phyloP scores from a whole-genome alignment of 2,888 invertebrate species.

The Erynnis tages region DNA sequence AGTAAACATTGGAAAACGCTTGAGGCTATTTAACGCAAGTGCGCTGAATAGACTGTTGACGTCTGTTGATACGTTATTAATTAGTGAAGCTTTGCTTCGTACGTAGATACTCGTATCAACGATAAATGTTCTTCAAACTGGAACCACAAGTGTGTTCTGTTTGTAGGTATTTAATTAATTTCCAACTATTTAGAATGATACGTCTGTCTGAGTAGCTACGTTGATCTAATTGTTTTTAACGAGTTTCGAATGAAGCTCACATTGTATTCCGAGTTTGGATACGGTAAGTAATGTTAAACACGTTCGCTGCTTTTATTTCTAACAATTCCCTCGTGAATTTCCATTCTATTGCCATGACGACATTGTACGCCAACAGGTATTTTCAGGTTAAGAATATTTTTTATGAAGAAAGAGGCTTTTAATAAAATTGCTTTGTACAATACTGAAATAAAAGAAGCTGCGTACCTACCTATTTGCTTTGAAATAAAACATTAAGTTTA shows the following conservation, averaged over 20 bases:
- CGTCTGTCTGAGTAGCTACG: neutral
- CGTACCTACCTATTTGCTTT: too few species aligned
- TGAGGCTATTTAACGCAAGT: neutral
- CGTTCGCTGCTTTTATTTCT: too few species aligned
- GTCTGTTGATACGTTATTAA: neutral
- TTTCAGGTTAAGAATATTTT: too few species aligned
- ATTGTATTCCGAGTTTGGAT: neutral
- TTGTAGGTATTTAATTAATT: conserved; percentile 14
- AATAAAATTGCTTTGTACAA: too few species aligned
- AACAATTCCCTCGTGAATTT: too few species aligned
- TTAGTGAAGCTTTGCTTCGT: neutral
- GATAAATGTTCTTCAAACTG: neutral
- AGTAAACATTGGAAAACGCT: neutral
- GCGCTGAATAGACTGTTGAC: neutral
- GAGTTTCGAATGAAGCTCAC: conserved; percentile 40
- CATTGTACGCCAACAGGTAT: too few species aligned
- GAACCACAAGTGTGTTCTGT: neutral
- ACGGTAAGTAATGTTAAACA: too few species aligned
- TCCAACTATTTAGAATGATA: conserved; percentile 2
- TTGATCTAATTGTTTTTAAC: conserved; percentile 36
- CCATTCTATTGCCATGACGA: too few species aligned
- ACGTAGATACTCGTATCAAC: neutral
- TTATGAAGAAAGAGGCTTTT: too few species aligned
- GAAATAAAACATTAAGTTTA: too few species aligned
- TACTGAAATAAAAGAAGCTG: too few species aligned